Evolutionary conservation across 2,888 invertebrate genomes (phyloP).

Genomic region (Trichogramma dendrolimi): DNA sequence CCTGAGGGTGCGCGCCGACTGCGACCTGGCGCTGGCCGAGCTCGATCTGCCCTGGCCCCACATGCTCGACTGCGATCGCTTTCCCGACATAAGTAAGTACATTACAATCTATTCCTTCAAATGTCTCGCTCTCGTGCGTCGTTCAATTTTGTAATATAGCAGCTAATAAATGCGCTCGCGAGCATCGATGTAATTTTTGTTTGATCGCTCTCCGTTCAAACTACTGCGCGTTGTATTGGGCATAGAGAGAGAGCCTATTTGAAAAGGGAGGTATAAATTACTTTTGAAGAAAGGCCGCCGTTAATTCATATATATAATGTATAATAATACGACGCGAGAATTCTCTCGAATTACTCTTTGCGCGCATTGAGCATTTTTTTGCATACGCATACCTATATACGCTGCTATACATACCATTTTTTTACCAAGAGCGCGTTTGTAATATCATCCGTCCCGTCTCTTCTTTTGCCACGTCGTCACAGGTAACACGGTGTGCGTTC

Average conservation of each 20-base stretch:
- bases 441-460: slow-evolving; percentile 2
- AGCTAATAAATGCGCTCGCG: not conserved
- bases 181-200: not conserved
- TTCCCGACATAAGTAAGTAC: slow-evolving; percentile 64
- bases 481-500: slow-evolving; percentile 54
- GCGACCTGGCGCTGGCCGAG: slow-evolving; percentile 64
- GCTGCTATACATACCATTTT: slow-evolving; percentile 63
- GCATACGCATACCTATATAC: slow-evolving; percentile 64
- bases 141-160: not conserved
- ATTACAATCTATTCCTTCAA: not conserved
- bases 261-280: too few relatives aligned
- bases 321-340: too few relatives aligned
- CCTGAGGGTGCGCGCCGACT: slow-evolving; percentile 70
- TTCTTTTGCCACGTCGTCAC: slow-evolving; percentile 30
- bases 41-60: slow-evolving; percentile 66
- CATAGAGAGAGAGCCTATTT: too few relatives aligned
- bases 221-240: too few relatives aligned
- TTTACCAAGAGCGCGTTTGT: not conserved
- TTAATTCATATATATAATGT: too few relatives aligned
- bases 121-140: not conserved
- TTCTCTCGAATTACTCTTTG: not conserved
- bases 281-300: too few relatives aligned
- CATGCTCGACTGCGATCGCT: slow-evolving; percentile 72
- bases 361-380: not conserved
- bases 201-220: too few relatives aligned